Percentiles rank a stretch among this genome's conserved stretches.
Conservation (phyloP, 1,140 invertebrate genomes). For the Parapsyche elsis region DNA sequence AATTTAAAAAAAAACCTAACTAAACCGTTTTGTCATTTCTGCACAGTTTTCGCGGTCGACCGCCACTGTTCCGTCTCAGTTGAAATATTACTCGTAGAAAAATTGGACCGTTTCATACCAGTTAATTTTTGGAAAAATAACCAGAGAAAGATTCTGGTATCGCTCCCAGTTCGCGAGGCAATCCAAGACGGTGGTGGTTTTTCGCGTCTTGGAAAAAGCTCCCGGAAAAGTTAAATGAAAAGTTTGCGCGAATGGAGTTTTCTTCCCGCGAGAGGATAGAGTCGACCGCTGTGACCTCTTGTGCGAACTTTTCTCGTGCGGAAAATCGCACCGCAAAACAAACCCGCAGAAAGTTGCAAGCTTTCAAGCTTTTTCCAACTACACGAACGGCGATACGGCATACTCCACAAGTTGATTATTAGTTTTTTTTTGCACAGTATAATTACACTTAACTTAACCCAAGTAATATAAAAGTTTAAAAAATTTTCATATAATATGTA, state of each 20-base stretch:
- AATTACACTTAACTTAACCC: neutral
- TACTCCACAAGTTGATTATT: no score
- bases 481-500: no score
- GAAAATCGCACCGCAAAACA: slow-evolving; percentile 4
- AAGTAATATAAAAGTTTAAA: no score
- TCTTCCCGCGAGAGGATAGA: no score
- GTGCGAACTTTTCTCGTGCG: neutral
- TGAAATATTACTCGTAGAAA: neutral
- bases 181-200: no score
- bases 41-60: neutral
- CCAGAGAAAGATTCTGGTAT: neutral
- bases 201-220: no score
- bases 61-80: neutral
- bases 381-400: no score
- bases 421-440: no score
- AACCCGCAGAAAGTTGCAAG: neutral
- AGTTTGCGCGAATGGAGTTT: no score
- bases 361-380: neutral
- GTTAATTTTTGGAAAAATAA: slow-evolving; percentile 11
- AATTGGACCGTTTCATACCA: neutral
- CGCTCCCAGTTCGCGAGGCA: no score
- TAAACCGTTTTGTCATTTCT: neutral
- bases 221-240: no score
- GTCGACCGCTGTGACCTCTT: neutral
- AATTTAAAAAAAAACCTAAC: no score